Conservation (phyloP, 2,888 invertebrate genomes). For the Aricia artaxerxes region DNA sequence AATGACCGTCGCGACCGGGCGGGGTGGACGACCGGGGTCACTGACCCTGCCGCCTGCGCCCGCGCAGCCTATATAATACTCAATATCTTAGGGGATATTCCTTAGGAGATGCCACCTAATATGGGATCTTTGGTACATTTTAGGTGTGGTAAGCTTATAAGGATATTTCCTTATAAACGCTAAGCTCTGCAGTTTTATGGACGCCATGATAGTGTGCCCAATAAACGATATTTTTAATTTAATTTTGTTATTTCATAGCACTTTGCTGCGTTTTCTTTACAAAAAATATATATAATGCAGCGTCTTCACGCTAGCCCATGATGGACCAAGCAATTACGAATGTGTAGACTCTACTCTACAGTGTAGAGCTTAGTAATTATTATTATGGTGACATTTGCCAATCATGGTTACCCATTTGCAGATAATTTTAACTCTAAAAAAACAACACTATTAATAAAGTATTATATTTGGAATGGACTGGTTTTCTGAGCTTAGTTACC, state of each 20-base stretch:
- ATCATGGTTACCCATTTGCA: too few species aligned
- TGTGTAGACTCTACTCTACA: too few species aligned
- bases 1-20: constrained; percentile 35
- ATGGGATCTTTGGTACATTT: background rate
- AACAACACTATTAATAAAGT: too few species aligned
- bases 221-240: background rate
- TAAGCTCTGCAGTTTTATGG: background rate
- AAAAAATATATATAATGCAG: too few species aligned
- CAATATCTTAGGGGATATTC: constrained; percentile 22
- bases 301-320: too few species aligned
- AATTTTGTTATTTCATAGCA: background rate
- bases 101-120: background rate
- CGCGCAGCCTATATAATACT: constrained; percentile 30
- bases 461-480: too few species aligned
- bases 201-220: background rate
- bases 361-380: too few species aligned
- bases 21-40: constrained; percentile 44
- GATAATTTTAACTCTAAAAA: too few species aligned
- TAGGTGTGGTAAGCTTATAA: background rate
- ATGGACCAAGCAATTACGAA: too few species aligned
- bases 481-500: too few species aligned
- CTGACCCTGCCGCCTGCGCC: constrained; percentile 37
- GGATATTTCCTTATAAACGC: background rate
- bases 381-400: too few species aligned
- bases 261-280: too few species aligned